Base-by-base conservation (phyloP, 2,113 vertebrate species). In the Myiagra hebetior region DNA sequence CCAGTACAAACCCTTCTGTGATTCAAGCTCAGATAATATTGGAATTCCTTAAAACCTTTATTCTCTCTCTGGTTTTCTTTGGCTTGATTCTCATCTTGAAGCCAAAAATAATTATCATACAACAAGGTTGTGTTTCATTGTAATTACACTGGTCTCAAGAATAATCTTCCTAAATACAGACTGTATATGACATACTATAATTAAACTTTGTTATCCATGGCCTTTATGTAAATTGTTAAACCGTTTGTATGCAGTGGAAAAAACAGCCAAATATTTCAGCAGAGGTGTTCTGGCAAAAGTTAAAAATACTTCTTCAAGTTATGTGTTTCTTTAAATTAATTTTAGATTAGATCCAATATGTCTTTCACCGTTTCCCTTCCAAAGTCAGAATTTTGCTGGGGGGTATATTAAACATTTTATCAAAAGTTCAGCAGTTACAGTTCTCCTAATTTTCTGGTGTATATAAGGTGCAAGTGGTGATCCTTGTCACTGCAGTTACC, bases 141-240 rank as follows among this genome's bases (percentile, higher is more conserved):
- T 65, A 77, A 59, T 87, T 92, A 41, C 11, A 15, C 50, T 41
- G 16, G 23, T 77, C 68, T 81, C 55, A 78, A 78, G 64, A 89
- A 81, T 75, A 72, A 67, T 89, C 50, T 87, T 81, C 56, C 59
- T 86, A 75, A 95, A 87, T 87, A 57, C 44, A 87, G 68, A 74
- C 47, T 60, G 21, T 21, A 41, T 84, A 55, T 86, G 83, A 52
- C 35, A 67, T 50, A 15, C 42, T 83, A 18, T 88, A 85, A 91
- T 91, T 84, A 87, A 74, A 91, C 91, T 52, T 83, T 70, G 68
- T 84, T 93, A 59, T 86, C 60, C 60, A 26, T 31, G 28, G 37
- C 68, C 42, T 84, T 80, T 91, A 72, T 84, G 52, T 78, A 92
- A 63, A 92, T 87, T 49, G 86, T 91, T 85, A 87, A 94, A 65